These are phyloP conservation scores for Rhinopomastus cyanomelas DNA, from an alignment of 2,113 vertebrate genomes.

Conservation along the genomic window DNA sequence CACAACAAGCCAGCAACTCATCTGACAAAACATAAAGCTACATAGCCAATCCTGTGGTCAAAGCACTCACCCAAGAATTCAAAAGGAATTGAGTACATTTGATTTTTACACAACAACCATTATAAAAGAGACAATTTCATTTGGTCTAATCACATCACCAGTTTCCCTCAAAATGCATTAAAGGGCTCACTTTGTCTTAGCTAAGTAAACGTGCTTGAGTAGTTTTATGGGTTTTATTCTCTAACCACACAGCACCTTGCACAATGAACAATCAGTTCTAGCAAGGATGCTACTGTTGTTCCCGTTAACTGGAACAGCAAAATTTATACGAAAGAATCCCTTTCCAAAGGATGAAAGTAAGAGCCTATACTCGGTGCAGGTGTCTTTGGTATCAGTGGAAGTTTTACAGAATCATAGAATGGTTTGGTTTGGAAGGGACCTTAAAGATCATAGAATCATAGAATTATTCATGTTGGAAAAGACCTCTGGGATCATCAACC, in stretches of 20 bases:
- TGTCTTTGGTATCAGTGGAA: neutral
- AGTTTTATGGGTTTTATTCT: neutral
- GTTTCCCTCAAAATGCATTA: neutral
- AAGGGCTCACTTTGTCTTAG: neutral
- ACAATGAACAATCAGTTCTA: neutral
- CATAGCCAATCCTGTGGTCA: neutral
- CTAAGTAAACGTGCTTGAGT: neutral
- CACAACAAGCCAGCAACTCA: neutral
- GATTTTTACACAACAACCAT: neutral
- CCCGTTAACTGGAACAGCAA: neutral
- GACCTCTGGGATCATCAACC: too few relatives aligned
- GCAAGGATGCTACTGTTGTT: neutral
- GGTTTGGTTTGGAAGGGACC: too few relatives aligned
- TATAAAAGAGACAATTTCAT: neutral
- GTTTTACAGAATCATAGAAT: neutral
- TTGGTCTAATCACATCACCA: neutral
- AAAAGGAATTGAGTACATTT: neutral
- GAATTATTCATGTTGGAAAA: too few relatives aligned
- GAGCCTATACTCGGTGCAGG: neutral
- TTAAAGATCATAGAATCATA: too few relatives aligned
- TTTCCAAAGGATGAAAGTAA: neutral
- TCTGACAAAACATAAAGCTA: neutral
- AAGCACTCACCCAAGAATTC: neutral
- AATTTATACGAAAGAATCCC: neutral
- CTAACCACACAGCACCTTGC: neutral